Percentiles rank a stretch among this genome's conserved stretches.
Conservation (phyloP, 1,140 invertebrate species). For the Euura lappo region DNA sequence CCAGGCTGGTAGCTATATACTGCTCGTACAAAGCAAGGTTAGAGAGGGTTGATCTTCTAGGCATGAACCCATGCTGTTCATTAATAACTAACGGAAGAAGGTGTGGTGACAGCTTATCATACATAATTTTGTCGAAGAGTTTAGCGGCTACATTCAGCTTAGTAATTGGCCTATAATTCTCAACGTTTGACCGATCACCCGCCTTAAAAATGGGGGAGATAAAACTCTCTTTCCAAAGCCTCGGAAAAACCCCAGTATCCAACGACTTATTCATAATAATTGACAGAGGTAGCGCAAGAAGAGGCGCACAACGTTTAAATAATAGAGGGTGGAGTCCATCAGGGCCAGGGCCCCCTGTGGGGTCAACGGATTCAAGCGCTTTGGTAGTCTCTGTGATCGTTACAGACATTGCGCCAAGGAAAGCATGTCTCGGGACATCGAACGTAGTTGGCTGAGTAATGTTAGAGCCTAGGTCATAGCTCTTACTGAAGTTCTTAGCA, state of each 20-base stretch:
- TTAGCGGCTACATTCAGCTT: too few species aligned
- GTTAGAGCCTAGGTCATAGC: background rate
- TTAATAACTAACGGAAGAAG: background rate
- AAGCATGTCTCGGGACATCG: background rate
- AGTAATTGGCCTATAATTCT: too few species aligned
- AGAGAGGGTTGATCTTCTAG: background rate
- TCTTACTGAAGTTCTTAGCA: background rate
- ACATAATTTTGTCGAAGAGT: background rate
- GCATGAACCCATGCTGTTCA: too few species aligned
- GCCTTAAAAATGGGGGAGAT: background rate
- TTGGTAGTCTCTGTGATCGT: background rate
- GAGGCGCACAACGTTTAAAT: constrained; percentile 1
- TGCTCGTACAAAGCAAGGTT: background rate
- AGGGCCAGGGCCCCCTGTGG: background rate
- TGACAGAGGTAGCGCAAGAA: background rate
- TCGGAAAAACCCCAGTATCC: background rate
- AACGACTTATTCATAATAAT: background rate
- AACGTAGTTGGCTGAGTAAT: background rate
- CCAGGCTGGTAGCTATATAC: background rate
- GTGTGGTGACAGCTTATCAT: background rate
- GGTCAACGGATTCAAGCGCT: background rate
- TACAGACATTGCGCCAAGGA: background rate
- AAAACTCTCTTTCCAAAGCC: background rate
- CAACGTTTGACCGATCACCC: too few species aligned
- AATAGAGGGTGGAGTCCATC: too few species aligned